These are phyloP conservation scores for Cheilosia vulpina DNA, from an alignment of 2,888 invertebrate genomes.

Conservation along the genomic window DNA sequence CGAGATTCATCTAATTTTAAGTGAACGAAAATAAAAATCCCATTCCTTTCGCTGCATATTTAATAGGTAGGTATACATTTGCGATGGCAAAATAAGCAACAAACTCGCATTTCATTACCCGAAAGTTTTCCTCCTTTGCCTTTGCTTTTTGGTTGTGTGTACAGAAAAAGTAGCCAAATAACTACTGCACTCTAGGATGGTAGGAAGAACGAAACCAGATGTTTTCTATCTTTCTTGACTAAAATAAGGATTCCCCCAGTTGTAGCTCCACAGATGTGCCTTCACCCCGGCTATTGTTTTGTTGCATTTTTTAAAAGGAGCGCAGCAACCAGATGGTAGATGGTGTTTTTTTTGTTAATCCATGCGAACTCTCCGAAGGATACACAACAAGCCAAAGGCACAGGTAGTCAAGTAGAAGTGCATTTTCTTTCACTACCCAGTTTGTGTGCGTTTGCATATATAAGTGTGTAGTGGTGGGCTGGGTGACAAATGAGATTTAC, in stretches of 20 bases:
- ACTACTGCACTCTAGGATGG: conserved; percentile 22
- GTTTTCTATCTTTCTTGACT: background rate
- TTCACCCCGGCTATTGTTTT: conserved; percentile 54
- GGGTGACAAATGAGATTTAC: conserved; percentile 43
- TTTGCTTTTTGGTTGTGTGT: conserved; percentile 14
- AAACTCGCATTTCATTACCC: conserved; percentile 46
- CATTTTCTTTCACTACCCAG: conserved; percentile 12
- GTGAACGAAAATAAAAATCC: conserved; percentile 26
- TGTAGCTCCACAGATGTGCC: conserved; percentile 22
- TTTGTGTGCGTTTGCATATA: background rate
- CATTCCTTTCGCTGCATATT: conserved; percentile 6
- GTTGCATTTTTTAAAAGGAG: conserved; percentile 48
- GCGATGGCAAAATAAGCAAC: background rate
- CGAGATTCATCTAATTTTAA: conserved; percentile 32
- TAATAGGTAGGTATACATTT: conserved; percentile 1
- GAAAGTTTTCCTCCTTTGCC: conserved; percentile 25
- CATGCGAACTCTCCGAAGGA: conserved; percentile 32
- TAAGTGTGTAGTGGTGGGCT: too few species aligned
- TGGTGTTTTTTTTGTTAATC: conserved; percentile 11
- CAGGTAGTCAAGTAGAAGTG: conserved; percentile 48
- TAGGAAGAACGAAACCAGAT: conserved; percentile 13
- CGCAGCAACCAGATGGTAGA: background rate
- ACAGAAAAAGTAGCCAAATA: conserved; percentile 18
- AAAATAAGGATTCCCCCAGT: background rate
- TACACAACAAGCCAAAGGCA: conserved; percentile 29